Evolutionary conservation across 2,113 vertebrate genomes (phyloP).

Genomic region (Solea solea): DNA sequence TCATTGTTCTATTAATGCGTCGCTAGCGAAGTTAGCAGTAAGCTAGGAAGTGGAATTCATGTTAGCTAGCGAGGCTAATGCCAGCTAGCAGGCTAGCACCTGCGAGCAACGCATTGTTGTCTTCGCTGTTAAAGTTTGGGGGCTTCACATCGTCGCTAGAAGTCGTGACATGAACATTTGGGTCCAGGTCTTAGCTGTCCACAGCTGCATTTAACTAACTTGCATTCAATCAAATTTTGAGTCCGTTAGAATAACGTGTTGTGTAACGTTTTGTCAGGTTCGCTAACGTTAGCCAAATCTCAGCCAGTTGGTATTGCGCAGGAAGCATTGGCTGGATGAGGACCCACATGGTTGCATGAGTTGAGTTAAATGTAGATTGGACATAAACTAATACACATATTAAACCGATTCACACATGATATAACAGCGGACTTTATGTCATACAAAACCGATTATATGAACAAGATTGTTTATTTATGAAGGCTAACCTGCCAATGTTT

Average conservation of each 20-base stretch:
- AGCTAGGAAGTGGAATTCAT: conserved; percentile 54
- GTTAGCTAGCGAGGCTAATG: conserved; percentile 45
- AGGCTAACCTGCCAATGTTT: too few species aligned
- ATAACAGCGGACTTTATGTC: too few species aligned
- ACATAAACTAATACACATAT: background rate
- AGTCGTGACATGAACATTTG: background rate
- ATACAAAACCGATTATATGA: too few species aligned
- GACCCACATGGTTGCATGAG: conserved; percentile 68
- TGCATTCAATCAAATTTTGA: background rate
- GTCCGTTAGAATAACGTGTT: background rate
- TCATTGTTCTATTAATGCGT: background rate
- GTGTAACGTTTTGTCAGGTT: conserved; percentile 5
- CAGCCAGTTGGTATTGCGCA: conserved; percentile 66
- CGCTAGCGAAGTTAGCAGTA: conserved; percentile 32
- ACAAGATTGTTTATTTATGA: too few species aligned
- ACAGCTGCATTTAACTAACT: fast-evolving
- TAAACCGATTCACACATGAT: background rate
- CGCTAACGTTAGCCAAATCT: conserved; percentile 55
- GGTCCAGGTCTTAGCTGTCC: background rate
- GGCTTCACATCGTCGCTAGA: background rate
- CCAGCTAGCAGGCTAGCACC: conserved; percentile 42
- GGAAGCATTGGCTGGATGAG: conserved; percentile 48
- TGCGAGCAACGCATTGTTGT: conserved; percentile 72
- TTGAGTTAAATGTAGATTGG: conserved; percentile 13
- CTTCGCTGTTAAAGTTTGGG: conserved; percentile 24